These are phyloP conservation scores for Pseudomugil tenellus DNA, from an alignment of 2,797 vertebrate genomes.

Conservation along the genomic window DNA sequence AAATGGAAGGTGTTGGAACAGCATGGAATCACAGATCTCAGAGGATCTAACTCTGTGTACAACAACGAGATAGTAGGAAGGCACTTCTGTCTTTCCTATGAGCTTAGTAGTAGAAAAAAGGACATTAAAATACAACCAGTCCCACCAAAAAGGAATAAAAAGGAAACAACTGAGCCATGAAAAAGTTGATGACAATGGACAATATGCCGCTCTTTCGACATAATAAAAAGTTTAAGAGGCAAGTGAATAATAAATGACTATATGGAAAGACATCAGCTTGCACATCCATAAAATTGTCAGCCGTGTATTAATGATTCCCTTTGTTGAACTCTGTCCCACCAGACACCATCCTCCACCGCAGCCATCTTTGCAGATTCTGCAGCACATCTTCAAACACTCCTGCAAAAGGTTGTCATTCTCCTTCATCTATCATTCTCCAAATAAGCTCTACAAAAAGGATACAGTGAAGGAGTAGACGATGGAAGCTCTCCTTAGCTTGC, in stretches of 20 bases:
- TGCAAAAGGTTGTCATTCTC: constrained; percentile 29
- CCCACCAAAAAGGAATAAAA: constrained; percentile 5
- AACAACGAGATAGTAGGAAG: background rate
- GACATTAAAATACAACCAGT: constrained; percentile 10
- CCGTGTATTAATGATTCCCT: constrained; percentile 71
- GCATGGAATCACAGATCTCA: constrained; percentile 30
- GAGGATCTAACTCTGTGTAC: constrained; percentile 14
- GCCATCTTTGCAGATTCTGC: constrained; percentile 34
- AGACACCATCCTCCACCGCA: constrained; percentile 37
- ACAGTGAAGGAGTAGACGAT: constrained; percentile 3
- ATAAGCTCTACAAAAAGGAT: constrained; percentile 49
- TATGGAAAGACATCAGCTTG: constrained; percentile 72
- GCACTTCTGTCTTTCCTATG: constrained; percentile 15
- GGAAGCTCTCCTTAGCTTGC: constrained; percentile 23
- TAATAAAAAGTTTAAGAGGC: constrained; percentile 75
- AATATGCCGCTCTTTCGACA: constrained; percentile 58
- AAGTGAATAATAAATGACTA: constrained; percentile 76
- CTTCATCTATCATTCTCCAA: constrained; percentile 57
- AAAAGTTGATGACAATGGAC: constrained; percentile 70
- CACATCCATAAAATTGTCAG: constrained; percentile 74
- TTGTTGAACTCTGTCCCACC: constrained; percentile 63
- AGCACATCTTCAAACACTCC: constrained; percentile 48
- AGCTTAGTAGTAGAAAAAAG: constrained; percentile 7
- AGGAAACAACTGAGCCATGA: constrained; percentile 24
- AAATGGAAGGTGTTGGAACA: constrained; percentile 32